Percentiles rank a stretch among this genome's conserved stretches.
phyloP scores from a whole-genome alignment of 1,140 invertebrate genomes.

The Drosophila pseudoananassae region DNA sequence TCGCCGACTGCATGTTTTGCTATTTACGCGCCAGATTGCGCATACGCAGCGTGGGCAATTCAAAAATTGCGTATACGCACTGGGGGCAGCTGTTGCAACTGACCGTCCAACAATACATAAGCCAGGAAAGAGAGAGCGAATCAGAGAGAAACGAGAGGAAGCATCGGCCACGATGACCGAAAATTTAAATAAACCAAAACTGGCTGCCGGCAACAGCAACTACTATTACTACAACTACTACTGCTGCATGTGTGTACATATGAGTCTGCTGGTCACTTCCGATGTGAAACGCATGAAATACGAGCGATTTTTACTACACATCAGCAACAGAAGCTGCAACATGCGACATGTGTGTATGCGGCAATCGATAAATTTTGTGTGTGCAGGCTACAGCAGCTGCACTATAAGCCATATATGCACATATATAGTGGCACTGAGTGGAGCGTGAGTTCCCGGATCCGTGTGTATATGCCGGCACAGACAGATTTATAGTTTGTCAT shows the following conservation, averaged over 20 bases:
- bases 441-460: slow-evolving; percentile 27
- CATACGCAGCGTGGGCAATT: slow-evolving; percentile 54
- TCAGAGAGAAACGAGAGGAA: slow-evolving; percentile 6
- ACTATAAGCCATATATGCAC: slow-evolving; percentile 50
- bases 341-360: slow-evolving; percentile 65
- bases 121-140: slow-evolving; percentile 1
- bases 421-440: slow-evolving; percentile 5
- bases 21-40: slow-evolving; percentile 44
- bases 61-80: slow-evolving; percentile 72
- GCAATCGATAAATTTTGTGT: slow-evolving; percentile 75
- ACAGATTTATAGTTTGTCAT: slow-evolving; percentile 81
- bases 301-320: slow-evolving; percentile 79
- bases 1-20: slow-evolving; percentile 10
- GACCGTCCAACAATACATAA: slow-evolving; percentile 44
- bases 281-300: slow-evolving; percentile 73
- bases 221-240: slow-evolving; percentile 59
- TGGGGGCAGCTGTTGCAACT: slow-evolving; percentile 54
- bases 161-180: slow-evolving; percentile 32
- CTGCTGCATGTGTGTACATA: slow-evolving; percentile 56
- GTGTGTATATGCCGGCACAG: slow-evolving; percentile 63
- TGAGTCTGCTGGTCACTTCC: slow-evolving; percentile 65
- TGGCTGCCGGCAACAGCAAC: slow-evolving; percentile 61
- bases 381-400: slow-evolving; percentile 45
- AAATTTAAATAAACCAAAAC: slow-evolving; percentile 79
- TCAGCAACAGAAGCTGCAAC: slow-evolving; percentile 60